Percentiles rank a stretch among this genome's conserved stretches.
phyloP scores from a whole-genome alignment of 2,888 invertebrate genomes.

The Scrobipalpa atriplicella region DNA sequence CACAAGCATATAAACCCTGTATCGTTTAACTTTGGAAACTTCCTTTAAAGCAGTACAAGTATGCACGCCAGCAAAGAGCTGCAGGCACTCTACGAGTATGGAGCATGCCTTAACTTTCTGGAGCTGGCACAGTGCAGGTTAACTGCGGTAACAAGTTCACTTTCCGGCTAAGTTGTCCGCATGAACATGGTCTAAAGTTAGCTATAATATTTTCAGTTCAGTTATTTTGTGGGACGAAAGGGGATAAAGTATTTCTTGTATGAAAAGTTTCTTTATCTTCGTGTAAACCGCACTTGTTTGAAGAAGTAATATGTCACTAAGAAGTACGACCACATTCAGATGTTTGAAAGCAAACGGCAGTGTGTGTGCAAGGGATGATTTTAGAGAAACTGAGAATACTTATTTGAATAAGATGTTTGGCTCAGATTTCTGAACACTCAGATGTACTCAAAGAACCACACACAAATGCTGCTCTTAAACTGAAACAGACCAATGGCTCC shows the following conservation, averaged over 20 bases:
- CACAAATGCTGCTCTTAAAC: no score
- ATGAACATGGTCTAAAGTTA: constrained; percentile 16
- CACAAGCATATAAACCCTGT: not conserved
- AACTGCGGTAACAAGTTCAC: constrained; percentile 12
- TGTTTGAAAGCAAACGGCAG: no score
- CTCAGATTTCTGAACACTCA: no score
- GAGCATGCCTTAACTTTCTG: constrained; percentile 1
- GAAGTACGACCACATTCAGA: no score
- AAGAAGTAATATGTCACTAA: no score
- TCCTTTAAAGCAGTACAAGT: not conserved
- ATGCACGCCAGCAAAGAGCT: constrained; percentile 7
- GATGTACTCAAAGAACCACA: no score
- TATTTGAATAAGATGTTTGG: no score
- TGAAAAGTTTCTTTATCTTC: no score
- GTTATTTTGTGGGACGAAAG: not conserved
- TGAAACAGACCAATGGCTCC: not conserved
- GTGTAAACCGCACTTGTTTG: not conserved
- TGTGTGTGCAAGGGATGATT: no score
- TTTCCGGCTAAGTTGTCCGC: constrained; percentile 4
- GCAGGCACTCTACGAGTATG: not conserved
- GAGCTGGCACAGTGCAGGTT: constrained; percentile 5
- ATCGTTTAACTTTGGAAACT: not conserved
- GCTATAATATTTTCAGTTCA: not conserved
- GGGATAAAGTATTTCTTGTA: not conserved
- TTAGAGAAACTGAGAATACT: no score